A percentile compares a stretch with the other conserved stretches of the same genome.
These are phyloP conservation scores for Verasper variegatus DNA, from an alignment of 2,113 vertebrate genomes.

Conservation along the genomic window DNA sequence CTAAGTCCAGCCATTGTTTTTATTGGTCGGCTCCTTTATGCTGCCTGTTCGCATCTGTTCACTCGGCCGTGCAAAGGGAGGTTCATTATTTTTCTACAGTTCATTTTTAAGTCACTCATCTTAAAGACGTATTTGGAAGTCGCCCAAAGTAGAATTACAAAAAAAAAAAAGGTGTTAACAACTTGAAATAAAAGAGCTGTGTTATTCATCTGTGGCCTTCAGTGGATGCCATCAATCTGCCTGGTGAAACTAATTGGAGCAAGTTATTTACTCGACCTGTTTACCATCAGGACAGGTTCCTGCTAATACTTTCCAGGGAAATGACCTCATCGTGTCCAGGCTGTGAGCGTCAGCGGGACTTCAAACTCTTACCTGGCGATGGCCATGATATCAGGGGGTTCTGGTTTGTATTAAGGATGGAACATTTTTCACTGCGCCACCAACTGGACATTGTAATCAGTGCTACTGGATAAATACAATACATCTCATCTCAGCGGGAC, in stretches of 20 bases:
- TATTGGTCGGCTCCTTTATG: neutral
- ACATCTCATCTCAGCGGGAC: slow-evolving; percentile 23
- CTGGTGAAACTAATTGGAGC: slow-evolving; percentile 35
- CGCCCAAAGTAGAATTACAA: neutral
- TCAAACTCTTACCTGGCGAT: slow-evolving; percentile 58
- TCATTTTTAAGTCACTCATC: neutral
- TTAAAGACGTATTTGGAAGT: slow-evolving; percentile 14
- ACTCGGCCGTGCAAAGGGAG: slow-evolving; percentile 9
- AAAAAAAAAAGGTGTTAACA: slow-evolving; percentile 16
- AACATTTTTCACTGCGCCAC: slow-evolving; percentile 32
- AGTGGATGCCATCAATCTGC: slow-evolving; percentile 29
- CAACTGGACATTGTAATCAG: slow-evolving; percentile 25
- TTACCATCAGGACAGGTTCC: slow-evolving; percentile 31
- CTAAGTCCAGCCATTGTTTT: neutral
- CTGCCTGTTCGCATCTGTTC: slow-evolving; percentile 15
- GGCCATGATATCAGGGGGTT: slow-evolving; percentile 11
- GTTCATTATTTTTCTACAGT: slow-evolving; percentile 20
- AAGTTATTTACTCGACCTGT: slow-evolving; percentile 59
- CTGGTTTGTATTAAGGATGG: slow-evolving; percentile 61
- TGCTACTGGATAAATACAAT: slow-evolving; percentile 16
- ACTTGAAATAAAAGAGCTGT: slow-evolving; percentile 27
- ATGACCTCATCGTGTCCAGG: slow-evolving; percentile 22
- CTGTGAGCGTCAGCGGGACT: slow-evolving; percentile 31
- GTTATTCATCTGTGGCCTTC: slow-evolving; percentile 33
- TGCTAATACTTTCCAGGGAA: slow-evolving; percentile 60